phyloP scores from a whole-genome alignment of 2,113 vertebrate species.

The Carassius gibelio region DNA sequence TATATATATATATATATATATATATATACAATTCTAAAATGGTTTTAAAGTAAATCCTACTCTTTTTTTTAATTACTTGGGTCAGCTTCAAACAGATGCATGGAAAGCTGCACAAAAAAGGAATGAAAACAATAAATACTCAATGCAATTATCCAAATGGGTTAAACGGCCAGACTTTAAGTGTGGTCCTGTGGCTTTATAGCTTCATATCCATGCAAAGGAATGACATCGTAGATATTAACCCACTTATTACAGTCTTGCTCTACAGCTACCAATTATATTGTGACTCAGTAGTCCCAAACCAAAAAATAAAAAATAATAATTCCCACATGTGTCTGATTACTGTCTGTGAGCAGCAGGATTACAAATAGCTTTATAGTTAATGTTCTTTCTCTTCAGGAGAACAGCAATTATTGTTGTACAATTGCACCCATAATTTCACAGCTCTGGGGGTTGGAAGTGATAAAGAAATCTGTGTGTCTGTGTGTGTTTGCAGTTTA shows the following conservation, averaged over 20 bases:
- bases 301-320: not conserved
- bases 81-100: not conserved
- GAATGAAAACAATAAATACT: not conserved
- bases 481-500: slow-evolving; percentile 38
- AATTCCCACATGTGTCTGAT: not conserved
- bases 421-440: slow-evolving; percentile 27
- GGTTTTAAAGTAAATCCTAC: not conserved
- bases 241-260: not conserved
- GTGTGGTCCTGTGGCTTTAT: not conserved
- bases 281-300: not conserved
- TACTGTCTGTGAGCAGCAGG: slow-evolving; percentile 7
- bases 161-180: not conserved
- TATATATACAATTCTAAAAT: too few species aligned
- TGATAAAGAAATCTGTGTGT: slow-evolving; percentile 20
- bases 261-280: not conserved
- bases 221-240: not conserved
- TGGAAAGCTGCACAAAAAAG: not conserved
- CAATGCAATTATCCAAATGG: not conserved
- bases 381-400: slow-evolving; percentile 16
- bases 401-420: slow-evolving; percentile 41
- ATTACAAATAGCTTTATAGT: slow-evolving; percentile 8
- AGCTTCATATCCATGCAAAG: not conserved
- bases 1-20: too few species aligned
- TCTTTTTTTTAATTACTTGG: not conserved
- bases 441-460: slow-evolving; percentile 7